These are phyloP conservation scores for Hermetia illucens DNA, from an alignment of 1,140 invertebrate genomes.

Conservation along the genomic window DNA sequence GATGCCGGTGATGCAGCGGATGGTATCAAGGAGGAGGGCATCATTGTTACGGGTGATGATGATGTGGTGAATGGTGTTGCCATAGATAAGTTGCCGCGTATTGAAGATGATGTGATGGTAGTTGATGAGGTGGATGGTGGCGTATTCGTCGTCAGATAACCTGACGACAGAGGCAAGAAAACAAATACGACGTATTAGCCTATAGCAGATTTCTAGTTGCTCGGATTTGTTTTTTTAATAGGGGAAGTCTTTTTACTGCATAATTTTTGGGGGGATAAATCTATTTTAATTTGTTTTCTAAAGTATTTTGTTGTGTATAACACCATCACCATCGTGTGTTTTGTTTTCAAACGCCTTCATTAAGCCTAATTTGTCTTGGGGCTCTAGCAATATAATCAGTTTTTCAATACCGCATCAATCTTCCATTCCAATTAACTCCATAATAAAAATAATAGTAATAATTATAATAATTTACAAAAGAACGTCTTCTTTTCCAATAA, in stretches of 20 bases:
- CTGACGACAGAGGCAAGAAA: constrained; percentile 30
- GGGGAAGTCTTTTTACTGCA: constrained; percentile 26
- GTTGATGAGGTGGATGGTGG: background rate
- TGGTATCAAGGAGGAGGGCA: constrained; percentile 12
- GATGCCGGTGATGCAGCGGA: constrained; percentile 10
- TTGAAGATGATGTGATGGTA: constrained; percentile 1
- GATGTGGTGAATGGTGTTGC: constrained; percentile 14
- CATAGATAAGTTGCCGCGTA: constrained; percentile 7
- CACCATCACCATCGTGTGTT: constrained; percentile 9
- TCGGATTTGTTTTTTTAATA: constrained; percentile 14
- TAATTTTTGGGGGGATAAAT: constrained; percentile 11
- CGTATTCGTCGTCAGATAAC: constrained; percentile 29
- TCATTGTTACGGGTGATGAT: background rate
- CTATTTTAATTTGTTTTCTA: constrained; percentile 7
- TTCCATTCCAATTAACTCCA: too few species aligned
- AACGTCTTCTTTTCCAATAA: too few species aligned
- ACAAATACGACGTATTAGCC: constrained; percentile 31
- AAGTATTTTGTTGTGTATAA: background rate
- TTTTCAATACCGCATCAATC: too few species aligned
- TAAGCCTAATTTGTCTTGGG: too few species aligned
- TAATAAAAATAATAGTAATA: too few species aligned
- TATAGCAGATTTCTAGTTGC: constrained; percentile 17
- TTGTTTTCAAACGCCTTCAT: too few species aligned
- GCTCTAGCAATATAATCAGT: too few species aligned
- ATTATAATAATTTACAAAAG: too few species aligned